Base-by-base conservation (phyloP, 2,888 invertebrate species). In the Cosmorhoe ocellata region DNA sequence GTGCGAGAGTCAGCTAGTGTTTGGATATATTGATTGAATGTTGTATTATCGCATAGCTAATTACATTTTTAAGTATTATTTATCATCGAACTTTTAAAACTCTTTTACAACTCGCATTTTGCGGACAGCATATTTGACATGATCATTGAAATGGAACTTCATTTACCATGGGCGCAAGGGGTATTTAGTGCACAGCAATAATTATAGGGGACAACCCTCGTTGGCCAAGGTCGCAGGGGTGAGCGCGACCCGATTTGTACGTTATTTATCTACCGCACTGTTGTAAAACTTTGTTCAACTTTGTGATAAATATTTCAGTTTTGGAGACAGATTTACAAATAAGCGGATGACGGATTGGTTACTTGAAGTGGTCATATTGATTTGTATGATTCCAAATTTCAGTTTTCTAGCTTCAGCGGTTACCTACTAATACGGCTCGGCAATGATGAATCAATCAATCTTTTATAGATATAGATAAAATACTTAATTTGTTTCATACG, bases 181-280 rank as follows among this genome's bases (percentile, higher is more conserved):
- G 60, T 55, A 50, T 51, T 54, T 58, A 58, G 44, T 38, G 37
- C 58, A 36, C 37, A 40, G 33, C 51, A 50, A 50, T 50, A 52
- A 39, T 36, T 9, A 24, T 38, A 36, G 61, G 63, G 59, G 53
- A 53, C 60, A 56, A 59, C 65, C 65, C 65, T 61, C 54, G 43
- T 27, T 13, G 38, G 24, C 49, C 63, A 62, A 65, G 65, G 63
- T 61, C 58, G 46, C 32, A 56, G 49, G 63, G 64, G 58, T 62
- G 63, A 60, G 40, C 34, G 42, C 55, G 32, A 38, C 37, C 49
- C 49, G 56, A 59, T 59, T 57, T 55, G 42, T 53, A 33, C 44
- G 48, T 55, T 56, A 56, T 58, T 56, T 51, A 57, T 47, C 39
- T 47, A 53, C 44, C 44, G 40, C 49, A 40, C 28, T 10, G 38